These are phyloP conservation scores for Spondyliosoma cantharus DNA, from an alignment of 2,797 vertebrate genomes.

Conservation along the genomic window DNA sequence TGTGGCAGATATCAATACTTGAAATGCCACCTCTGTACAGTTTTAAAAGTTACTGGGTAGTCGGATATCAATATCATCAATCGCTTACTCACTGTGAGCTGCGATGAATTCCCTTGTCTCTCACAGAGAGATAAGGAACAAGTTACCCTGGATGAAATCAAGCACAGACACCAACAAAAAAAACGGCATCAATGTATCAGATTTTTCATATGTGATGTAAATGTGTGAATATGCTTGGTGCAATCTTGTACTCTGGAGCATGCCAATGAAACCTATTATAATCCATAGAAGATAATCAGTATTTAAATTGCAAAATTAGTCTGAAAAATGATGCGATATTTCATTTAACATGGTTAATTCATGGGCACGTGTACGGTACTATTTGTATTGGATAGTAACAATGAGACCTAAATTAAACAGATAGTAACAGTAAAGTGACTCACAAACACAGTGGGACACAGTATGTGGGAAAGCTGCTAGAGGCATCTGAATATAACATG, in stretches of 20 bases:
- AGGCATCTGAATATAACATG: conserved; percentile 32
- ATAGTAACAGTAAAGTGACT: background rate
- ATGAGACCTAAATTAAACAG: background rate
- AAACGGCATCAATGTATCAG: no score
- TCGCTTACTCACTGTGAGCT: background rate
- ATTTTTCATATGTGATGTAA: no score
- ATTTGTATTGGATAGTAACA: no score
- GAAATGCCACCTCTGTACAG: background rate
- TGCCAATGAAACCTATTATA: background rate
- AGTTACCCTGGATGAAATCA: no score
- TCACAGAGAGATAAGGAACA: no score
- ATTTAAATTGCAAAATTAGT: background rate
- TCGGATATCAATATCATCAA: background rate
- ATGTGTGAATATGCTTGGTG: no score
- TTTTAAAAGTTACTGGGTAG: background rate
- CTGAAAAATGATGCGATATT: background rate
- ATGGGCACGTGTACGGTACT: background rate
- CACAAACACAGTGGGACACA: background rate
- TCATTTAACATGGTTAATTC: background rate
- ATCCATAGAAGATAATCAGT: background rate
- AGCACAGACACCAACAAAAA: no score
- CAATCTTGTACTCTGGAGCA: no score
- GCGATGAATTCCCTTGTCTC: no score
- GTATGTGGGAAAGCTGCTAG: conserved; percentile 13
- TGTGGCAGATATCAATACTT: background rate